Conservation (phyloP, 2,888 invertebrate species). For the Pollenia labialis region DNA sequence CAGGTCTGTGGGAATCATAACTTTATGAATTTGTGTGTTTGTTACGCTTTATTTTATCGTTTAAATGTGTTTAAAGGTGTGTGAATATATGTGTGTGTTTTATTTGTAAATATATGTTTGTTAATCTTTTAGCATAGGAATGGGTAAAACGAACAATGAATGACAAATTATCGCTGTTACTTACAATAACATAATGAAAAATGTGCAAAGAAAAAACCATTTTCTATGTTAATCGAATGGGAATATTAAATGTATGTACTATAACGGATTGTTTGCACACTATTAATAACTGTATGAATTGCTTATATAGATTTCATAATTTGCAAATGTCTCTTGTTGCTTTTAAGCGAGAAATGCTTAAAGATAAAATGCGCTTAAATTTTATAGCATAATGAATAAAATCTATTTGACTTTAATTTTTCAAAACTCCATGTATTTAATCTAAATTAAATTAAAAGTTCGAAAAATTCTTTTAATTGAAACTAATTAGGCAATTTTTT, state of each 20-base stretch:
- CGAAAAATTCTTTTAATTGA: too few relatives aligned
- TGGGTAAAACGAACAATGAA: conserved; percentile 44
- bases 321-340: too few relatives aligned
- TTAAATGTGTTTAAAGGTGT: not conserved
- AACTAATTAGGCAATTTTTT: too few relatives aligned
- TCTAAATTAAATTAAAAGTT: too few relatives aligned
- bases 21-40: not conserved
- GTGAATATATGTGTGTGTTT: not conserved
- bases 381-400: too few relatives aligned
- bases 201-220: not conserved
- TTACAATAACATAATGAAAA: not conserved
- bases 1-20: conserved; percentile 17
- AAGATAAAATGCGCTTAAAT: too few relatives aligned
- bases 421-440: too few relatives aligned
- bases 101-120: not conserved
- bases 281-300: too few relatives aligned
- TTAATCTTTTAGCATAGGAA: not conserved
- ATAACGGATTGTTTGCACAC: too few relatives aligned
- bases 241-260: not conserved
- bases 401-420: too few relatives aligned
- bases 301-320: too few relatives aligned
- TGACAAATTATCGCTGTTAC: conserved; percentile 61
- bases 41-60: not conserved
- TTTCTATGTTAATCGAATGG: not conserved
- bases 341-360: too few relatives aligned